Evolutionary conservation across 2,888 invertebrate genomes (phyloP).

Genomic region (Ethmia dodecea): DNA sequence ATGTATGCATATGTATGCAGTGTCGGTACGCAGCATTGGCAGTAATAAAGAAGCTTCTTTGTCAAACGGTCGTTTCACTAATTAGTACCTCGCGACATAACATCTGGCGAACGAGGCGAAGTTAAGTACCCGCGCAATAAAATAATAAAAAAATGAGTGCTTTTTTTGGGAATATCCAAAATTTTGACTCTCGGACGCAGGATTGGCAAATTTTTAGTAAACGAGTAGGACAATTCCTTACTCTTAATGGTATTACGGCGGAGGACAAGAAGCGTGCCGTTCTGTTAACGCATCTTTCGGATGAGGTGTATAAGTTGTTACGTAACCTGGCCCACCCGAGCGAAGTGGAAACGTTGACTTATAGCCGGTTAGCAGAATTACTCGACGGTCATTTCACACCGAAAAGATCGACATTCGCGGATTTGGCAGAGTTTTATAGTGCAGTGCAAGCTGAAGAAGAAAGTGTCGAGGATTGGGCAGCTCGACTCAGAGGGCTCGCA

Average conservation of each 20-base stretch:
- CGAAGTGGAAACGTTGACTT: conserved; percentile 5
- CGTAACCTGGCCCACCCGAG: conserved; percentile 13
- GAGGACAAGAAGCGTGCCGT: not conserved
- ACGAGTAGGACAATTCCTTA: not conserved
- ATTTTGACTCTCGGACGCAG: not conserved
- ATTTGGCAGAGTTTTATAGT: conserved; percentile 19
- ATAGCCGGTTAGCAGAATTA: conserved; percentile 4
- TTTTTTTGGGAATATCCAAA: not conserved
- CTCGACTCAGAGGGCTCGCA: conserved; percentile 15
- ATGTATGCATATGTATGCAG: too few species aligned
- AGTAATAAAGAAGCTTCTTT: too few species aligned
- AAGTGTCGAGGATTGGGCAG: conserved; percentile 19
- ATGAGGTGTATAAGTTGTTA: conserved; percentile 15
- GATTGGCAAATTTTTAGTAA: not conserved
- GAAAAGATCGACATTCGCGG: conserved; percentile 17
- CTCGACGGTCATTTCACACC: conserved; percentile 17
- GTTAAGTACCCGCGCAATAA: not conserved
- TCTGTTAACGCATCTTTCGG: conserved; percentile 13
- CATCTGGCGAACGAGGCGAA: not conserved
- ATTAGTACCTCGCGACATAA: too few species aligned
- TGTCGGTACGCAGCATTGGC: too few species aligned
- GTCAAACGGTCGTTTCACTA: too few species aligned
- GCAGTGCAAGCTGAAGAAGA: conserved; percentile 14
- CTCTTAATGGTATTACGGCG: not conserved
- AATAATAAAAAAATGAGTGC: not conserved